Evolutionary conservation across 1,140 invertebrate species (phyloP).

Genomic region (Amphibalanus amphitrite): DNA sequence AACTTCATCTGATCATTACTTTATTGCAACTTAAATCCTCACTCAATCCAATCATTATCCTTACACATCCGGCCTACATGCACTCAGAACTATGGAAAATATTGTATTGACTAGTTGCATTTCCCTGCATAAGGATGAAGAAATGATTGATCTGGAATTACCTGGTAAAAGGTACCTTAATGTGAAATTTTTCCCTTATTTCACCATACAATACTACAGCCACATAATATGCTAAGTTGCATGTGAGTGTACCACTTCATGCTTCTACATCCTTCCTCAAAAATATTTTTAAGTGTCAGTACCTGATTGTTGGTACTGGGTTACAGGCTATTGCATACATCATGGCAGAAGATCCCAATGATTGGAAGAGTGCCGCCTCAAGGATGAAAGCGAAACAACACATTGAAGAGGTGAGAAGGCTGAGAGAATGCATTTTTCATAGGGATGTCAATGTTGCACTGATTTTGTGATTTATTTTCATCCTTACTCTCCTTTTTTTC

Average conservation of each 20-base stretch:
- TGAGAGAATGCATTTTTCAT: neutral
- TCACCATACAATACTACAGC: too few species aligned
- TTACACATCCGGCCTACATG: too few species aligned
- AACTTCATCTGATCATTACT: too few species aligned
- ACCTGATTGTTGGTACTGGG: neutral
- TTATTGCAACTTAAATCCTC: too few species aligned
- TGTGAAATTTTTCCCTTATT: too few species aligned
- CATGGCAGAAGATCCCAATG: neutral
- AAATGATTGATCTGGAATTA: too few species aligned
- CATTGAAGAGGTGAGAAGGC: neutral
- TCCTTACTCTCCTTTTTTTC: neutral
- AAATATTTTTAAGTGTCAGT: neutral
- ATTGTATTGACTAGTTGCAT: too few species aligned
- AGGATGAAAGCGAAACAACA: neutral
- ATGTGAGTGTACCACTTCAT: neutral
- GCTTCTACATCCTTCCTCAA: neutral
- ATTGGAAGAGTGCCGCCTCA: neutral
- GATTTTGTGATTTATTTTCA: too few species aligned
- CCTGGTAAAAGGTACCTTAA: too few species aligned
- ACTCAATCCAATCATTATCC: too few species aligned
- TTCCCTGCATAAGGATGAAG: too few species aligned
- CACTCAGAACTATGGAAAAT: too few species aligned
- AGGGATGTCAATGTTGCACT: neutral
- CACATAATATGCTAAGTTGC: neutral
- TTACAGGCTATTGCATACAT: neutral